Percentiles rank a stretch among this genome's conserved stretches.
Evolutionary conservation across 2,888 invertebrate species (phyloP).

Genomic region (Aleiodes alternator): DNA sequence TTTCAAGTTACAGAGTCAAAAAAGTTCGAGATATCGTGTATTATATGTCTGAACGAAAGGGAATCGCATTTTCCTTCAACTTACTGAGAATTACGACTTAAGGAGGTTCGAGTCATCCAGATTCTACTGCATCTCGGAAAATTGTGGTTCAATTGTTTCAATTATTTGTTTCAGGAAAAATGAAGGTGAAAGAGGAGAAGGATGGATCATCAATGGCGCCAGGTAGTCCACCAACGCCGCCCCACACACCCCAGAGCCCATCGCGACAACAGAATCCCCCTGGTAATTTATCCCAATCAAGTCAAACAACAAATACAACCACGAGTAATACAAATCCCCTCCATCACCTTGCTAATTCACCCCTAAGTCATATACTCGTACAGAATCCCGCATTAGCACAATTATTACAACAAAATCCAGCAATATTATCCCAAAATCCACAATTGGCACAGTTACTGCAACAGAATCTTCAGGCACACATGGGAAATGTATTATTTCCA

Average conservation of each 20-base stretch:
- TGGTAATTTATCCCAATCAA: slow-evolving; percentile 64
- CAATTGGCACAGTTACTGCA: slow-evolving; percentile 72
- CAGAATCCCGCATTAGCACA: slow-evolving; percentile 73
- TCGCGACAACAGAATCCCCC: slow-evolving; percentile 67
- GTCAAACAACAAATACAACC: slow-evolving; percentile 65
- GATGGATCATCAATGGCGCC: slow-evolving; percentile 73
- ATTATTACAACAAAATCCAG: slow-evolving; percentile 71
- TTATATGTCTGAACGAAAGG: too few species aligned
- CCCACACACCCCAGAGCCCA: slow-evolving; percentile 73
- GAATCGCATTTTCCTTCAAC: too few species aligned
- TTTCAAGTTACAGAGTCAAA: too few species aligned
- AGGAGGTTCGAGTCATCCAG: too few species aligned
- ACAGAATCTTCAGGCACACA: slow-evolving; percentile 72
- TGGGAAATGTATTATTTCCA: slow-evolving; percentile 70
- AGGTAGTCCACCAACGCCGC: slow-evolving; percentile 74
- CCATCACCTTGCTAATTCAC: slow-evolving; percentile 64
- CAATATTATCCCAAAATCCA: slow-evolving; percentile 71
- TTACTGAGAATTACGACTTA: too few species aligned
- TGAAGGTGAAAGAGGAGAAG: slow-evolving; percentile 71
- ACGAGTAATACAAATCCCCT: slow-evolving; percentile 60
- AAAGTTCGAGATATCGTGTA: too few species aligned
- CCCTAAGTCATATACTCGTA: slow-evolving; percentile 70
- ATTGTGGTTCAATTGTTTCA: not conserved
- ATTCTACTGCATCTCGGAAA: not conserved
- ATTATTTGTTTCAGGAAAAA: slow-evolving; percentile 64